These are phyloP conservation scores for Amblyjoppa fuscipennis DNA, from an alignment of 2,888 invertebrate species.

Conservation along the genomic window DNA sequence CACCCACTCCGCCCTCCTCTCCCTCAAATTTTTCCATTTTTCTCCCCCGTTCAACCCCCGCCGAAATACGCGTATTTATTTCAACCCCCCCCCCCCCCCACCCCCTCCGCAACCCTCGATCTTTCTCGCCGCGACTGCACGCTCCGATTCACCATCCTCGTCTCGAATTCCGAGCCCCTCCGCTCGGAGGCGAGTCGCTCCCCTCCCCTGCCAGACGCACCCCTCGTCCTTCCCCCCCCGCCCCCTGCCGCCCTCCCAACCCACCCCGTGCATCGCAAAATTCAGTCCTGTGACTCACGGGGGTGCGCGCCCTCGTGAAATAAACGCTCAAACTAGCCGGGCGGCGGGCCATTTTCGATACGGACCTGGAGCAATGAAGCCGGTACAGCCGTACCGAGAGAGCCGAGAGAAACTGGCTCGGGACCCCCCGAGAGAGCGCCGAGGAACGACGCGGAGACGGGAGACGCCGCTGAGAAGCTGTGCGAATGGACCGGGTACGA, in stretches of 20 bases:
- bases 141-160: conserved; percentile 41
- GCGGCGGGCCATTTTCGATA: conserved; percentile 32
- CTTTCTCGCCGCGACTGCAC: conserved; percentile 14
- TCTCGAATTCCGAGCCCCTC: conserved; percentile 23
- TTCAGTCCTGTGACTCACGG: conserved; percentile 61
- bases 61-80: conserved; percentile 23
- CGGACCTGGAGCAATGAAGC: conserved; percentile 39
- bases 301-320: conserved; percentile 59
- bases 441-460: conserved; percentile 46
- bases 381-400: conserved; percentile 10
- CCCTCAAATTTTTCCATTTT: conserved; percentile 14
- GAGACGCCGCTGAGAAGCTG: conserved; percentile 33
- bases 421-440: conserved; percentile 15
- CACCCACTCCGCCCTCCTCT: conserved; percentile 13
- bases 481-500: not conserved
- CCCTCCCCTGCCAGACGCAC: conserved; percentile 35
- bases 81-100: not conserved
- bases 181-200: conserved; percentile 10
- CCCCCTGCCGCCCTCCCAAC: too few relatives aligned
- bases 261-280: conserved; percentile 58
- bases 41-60: not conserved
- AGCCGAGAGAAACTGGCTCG: conserved; percentile 8
- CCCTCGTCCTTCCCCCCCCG: conserved; percentile 50
- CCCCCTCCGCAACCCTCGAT: not conserved
- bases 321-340: conserved; percentile 25